Conservation (phyloP, 2,888 invertebrate species). For the Macaria liturata region DNA sequence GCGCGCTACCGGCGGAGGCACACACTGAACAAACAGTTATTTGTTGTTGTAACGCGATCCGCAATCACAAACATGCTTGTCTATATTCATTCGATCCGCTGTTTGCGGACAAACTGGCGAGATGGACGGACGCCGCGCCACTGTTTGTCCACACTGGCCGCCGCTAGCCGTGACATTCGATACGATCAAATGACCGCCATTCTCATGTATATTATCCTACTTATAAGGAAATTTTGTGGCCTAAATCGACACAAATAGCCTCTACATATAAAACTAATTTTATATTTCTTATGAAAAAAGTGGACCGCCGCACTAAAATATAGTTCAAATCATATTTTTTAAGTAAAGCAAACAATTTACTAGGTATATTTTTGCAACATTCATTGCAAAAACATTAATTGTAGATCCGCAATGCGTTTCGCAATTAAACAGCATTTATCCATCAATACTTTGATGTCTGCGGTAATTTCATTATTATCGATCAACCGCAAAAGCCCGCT, state of each 20-base stretch:
- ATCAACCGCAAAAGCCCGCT: constrained; percentile 66
- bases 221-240: constrained; percentile 10
- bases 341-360: no score
- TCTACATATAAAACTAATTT: no score
- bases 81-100: constrained; percentile 76
- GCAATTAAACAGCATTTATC: constrained; percentile 19
- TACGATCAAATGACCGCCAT: constrained; percentile 49
- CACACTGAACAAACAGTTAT: constrained; percentile 50
- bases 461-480: constrained; percentile 53
- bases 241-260: constrained; percentile 4
- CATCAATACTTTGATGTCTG: constrained; percentile 34
- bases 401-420: neutral
- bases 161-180: constrained; percentile 63
- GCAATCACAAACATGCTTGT: constrained; percentile 70
- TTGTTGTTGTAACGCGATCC: constrained; percentile 77
- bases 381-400: constrained; percentile 8
- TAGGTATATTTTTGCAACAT: neutral
- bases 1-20: constrained; percentile 27
- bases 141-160: constrained; percentile 62
- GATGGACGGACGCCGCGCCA: constrained; percentile 72
- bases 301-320: neutral
- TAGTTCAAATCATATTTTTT: no score
- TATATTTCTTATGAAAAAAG: no score
- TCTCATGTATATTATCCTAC: constrained; percentile 26
- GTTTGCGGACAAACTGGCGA: constrained; percentile 76